Percentiles rank a stretch among this genome's conserved stretches.
phyloP scores from a whole-genome alignment of 2,888 invertebrate species.

The Acleris emargana region DNA sequence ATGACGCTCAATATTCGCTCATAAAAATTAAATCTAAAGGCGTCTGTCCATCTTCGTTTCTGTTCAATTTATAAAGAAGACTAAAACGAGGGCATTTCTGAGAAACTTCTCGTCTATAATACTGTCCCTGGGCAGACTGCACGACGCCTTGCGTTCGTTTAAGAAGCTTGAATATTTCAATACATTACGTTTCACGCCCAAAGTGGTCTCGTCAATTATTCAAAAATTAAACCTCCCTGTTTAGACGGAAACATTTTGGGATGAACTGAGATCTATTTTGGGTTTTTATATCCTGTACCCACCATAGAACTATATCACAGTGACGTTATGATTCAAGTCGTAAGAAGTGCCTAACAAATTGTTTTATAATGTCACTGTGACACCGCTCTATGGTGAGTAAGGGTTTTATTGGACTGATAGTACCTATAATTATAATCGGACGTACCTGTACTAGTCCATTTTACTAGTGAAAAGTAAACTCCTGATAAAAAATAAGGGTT shows the following conservation, averaged over 20 bases:
- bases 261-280: neutral
- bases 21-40: too few species aligned
- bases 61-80: too few species aligned
- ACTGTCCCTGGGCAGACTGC: neutral
- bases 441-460: neutral
- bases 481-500: too few species aligned
- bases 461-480: neutral
- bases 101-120: neutral
- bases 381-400: too few species aligned
- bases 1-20: too few species aligned
- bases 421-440: too few species aligned
- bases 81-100: neutral
- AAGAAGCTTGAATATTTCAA: constrained; percentile 33
- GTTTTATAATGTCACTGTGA: too few species aligned
- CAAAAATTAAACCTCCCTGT: constrained; percentile 35
- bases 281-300: neutral
- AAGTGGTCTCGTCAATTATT: constrained; percentile 34
- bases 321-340: too few species aligned
- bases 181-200: constrained; percentile 29
- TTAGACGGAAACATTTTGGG: constrained; percentile 10
- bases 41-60: too few species aligned
- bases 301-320: too few species aligned
- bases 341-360: too few species aligned
- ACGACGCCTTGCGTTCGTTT: constrained; percentile 32
- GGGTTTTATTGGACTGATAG: too few species aligned